A percentile compares a stretch with the other conserved stretches of the same genome.
Evolutionary conservation across 2,113 vertebrate genomes (phyloP).

Genomic region (Pachyramphus minor): DNA sequence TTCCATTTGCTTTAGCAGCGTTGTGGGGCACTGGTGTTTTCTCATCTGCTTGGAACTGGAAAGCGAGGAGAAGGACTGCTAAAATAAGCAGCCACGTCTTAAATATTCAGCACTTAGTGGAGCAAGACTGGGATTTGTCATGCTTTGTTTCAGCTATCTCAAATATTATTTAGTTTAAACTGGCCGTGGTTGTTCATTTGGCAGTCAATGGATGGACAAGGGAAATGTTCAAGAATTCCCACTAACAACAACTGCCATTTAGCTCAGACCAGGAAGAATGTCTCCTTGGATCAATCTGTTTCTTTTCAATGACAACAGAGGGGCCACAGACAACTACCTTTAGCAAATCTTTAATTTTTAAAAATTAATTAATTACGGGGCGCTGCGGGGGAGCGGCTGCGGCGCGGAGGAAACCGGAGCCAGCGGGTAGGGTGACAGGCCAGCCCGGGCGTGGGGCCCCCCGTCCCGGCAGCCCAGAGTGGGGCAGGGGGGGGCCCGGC

Average conservation of each 20-base stretch:
- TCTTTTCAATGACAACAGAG: neutral
- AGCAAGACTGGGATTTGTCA: neutral
- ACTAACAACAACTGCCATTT: neutral
- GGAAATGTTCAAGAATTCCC: neutral
- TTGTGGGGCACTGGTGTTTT: accelerated
- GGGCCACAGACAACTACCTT: too few relatives aligned
- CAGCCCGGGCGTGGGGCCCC: neutral
- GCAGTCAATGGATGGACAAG: neutral
- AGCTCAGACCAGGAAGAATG: neutral
- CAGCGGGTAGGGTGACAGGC: conserved; percentile 37
- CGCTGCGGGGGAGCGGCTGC: conserved; percentile 19
- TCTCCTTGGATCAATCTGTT: neutral
- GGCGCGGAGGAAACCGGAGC: conserved; percentile 32
- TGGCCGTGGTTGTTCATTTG: neutral
- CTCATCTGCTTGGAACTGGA: neutral
- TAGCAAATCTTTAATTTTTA: neutral
- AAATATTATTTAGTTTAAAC: neutral
- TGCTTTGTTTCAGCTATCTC: neutral
- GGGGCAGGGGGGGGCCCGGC: neutral
- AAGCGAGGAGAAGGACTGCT: neutral
- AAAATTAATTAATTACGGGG: conserved; percentile 54
- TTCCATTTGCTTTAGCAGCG: neutral
- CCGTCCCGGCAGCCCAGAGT: neutral
- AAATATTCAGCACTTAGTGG: neutral
- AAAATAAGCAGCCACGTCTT: neutral